Conservation (phyloP, 1,140 invertebrate species). For the Vanessa atalanta region DNA sequence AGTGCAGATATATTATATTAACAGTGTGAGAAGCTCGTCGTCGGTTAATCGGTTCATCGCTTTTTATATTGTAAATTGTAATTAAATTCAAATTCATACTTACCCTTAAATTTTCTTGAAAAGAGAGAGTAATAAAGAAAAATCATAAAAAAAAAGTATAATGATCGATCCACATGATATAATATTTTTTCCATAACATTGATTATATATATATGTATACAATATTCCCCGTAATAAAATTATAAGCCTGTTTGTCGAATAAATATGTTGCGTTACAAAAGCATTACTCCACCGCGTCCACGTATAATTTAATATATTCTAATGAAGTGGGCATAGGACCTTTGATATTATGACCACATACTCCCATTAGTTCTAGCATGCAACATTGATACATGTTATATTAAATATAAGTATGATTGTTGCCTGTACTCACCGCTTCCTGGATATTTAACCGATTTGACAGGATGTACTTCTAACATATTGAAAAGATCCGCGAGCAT, state of each 20-base stretch:
- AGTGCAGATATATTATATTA: slow-evolving; percentile 9
- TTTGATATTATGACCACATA: slow-evolving; percentile 80
- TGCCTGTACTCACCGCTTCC: slow-evolving; percentile 78
- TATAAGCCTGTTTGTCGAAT: slow-evolving; percentile 30
- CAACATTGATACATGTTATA: slow-evolving; percentile 55
- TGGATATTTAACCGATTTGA: slow-evolving; percentile 91
- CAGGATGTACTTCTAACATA: slow-evolving; percentile 95
- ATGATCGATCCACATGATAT: background rate
- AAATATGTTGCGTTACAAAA: slow-evolving; percentile 49
- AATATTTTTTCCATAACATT: background rate
- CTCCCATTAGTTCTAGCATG: slow-evolving; percentile 74
- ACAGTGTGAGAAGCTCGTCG: slow-evolving; percentile 7
- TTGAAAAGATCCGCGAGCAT: slow-evolving; percentile 98
- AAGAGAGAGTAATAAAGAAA: background rate
- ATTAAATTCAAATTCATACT: slow-evolving; percentile 4
- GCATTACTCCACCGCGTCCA: slow-evolving; percentile 49
- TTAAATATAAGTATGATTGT: slow-evolving; percentile 10
- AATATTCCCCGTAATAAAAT: slow-evolving; percentile 10
- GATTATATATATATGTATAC: background rate
- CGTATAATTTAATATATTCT: slow-evolving; percentile 33
- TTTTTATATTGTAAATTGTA: background rate
- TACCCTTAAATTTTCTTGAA: slow-evolving; percentile 8
- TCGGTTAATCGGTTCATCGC: slow-evolving; percentile 9
- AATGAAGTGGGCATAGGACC: slow-evolving; percentile 67
- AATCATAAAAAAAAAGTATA: slow-evolving; percentile 18